Percentiles rank a stretch among this genome's conserved stretches.
phyloP scores from a whole-genome alignment of 2,888 invertebrate species.

The Galeruca laticollis region DNA sequence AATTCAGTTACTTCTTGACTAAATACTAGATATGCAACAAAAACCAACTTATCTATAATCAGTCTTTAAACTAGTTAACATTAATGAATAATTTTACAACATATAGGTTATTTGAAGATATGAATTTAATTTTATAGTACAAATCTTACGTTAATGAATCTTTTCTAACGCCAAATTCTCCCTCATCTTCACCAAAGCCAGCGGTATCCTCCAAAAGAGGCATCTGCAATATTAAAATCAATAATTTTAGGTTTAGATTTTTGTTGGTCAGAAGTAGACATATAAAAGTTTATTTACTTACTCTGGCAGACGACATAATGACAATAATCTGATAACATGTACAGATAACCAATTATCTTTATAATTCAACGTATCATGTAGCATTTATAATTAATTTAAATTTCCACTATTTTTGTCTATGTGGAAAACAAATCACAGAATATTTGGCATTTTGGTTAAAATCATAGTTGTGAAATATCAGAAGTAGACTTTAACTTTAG shows the following conservation, averaged over 20 bases:
- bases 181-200: conserved; percentile 86
- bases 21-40: background rate
- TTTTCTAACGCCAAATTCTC: conserved; percentile 44
- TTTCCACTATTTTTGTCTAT: conserved; percentile 6
- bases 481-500: no score
- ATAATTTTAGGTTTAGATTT: conserved; percentile 10
- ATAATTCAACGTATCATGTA: background rate
- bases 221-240: conserved; percentile 72
- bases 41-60: no score
- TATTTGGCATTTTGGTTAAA: no score
- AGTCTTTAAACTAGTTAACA: no score
- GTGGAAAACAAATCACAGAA: background rate
- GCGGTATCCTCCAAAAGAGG: conserved; percentile 89
- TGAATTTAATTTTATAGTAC: background rate
- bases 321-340: conserved; percentile 5
- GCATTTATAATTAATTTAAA: conserved; percentile 1
- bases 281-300: conserved; percentile 36
- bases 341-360: conserved; percentile 15
- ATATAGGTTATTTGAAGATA: background rate
- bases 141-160: conserved; percentile 55
- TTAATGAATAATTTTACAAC: no score
- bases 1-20: conserved; percentile 6
- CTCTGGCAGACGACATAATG: conserved; percentile 48
- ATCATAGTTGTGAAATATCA: no score
- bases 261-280: background rate